Conservation (phyloP, 2,113 vertebrate genomes). For the Microtus oregoni region DNA sequence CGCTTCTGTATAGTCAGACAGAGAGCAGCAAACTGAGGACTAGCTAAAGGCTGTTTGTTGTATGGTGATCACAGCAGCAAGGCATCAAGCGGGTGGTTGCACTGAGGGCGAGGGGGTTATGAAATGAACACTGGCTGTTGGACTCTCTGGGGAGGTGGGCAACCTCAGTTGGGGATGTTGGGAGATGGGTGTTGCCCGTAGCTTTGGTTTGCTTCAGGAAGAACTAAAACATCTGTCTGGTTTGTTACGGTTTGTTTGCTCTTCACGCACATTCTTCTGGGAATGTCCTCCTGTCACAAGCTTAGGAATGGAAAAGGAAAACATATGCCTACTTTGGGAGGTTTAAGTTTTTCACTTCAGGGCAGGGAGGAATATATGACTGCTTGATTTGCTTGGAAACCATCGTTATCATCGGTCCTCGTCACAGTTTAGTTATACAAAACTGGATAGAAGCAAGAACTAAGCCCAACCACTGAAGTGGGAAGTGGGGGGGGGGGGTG, state of each 20-base stretch:
- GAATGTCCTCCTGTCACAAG: not conserved
- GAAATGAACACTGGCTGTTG: not conserved
- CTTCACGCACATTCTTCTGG: not conserved
- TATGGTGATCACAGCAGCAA: not conserved
- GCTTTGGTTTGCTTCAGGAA: not conserved
- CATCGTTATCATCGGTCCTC: not conserved
- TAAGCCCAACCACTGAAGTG: constrained; percentile 5
- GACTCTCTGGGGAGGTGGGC: not conserved
- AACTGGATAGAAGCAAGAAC: constrained; percentile 61
- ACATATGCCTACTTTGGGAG: constrained; percentile 23
- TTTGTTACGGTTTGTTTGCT: not conserved
- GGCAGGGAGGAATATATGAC: not conserved
- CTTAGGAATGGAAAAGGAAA: not conserved
- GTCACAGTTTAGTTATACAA: constrained; percentile 21
- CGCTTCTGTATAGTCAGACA: not conserved
- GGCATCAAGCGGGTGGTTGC: not conserved
- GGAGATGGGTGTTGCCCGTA: not conserved
- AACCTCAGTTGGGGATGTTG: not conserved
- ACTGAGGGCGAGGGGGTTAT: not conserved
- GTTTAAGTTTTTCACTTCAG: not conserved
- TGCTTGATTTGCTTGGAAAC: constrained; percentile 56
- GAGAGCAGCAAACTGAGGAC: not conserved
- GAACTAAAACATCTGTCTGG: not conserved
- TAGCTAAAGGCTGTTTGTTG: not conserved
- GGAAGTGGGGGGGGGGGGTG: no score